phyloP scores from a whole-genome alignment of 2,113 vertebrate genomes.

The Phylloscopus whistleri region DNA sequence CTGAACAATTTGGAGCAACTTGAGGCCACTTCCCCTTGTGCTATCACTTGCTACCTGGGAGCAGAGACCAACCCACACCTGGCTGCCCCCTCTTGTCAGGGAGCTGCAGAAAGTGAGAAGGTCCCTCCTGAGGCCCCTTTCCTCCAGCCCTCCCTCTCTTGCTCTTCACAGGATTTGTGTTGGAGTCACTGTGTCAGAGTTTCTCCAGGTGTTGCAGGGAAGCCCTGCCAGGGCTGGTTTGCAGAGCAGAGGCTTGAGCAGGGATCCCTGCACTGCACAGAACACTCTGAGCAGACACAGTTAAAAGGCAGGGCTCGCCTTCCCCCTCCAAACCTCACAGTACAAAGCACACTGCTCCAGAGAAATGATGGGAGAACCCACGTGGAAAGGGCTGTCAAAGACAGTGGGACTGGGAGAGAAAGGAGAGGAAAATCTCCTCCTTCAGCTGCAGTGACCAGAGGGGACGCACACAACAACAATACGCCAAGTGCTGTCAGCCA shows the following conservation, averaged over 20 bases:
- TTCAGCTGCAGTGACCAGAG: neutral
- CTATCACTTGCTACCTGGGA: neutral
- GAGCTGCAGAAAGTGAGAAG: neutral
- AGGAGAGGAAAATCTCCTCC: neutral
- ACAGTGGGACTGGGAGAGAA: neutral
- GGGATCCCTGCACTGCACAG: neutral
- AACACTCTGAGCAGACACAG: neutral
- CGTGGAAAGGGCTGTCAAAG: neutral
- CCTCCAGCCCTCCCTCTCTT: neutral
- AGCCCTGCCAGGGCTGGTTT: neutral
- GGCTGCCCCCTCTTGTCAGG: neutral
- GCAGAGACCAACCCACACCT: neutral
- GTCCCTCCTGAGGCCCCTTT: too few species aligned
- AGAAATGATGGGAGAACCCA: neutral
- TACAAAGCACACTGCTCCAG: fast-evolving
- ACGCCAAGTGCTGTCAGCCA: constrained; percentile 5
- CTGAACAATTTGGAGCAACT: neutral
- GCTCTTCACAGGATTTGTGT: neutral
- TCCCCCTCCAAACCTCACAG: neutral
- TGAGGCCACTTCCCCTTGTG: neutral
- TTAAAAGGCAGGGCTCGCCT: neutral
- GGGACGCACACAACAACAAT: neutral
- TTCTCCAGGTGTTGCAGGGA: neutral
- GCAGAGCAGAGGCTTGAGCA: neutral
- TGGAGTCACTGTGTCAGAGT: fast-evolving